Evolutionary conservation across 1,140 invertebrate genomes (phyloP).

Genomic region (Drosophila saltans): DNA sequence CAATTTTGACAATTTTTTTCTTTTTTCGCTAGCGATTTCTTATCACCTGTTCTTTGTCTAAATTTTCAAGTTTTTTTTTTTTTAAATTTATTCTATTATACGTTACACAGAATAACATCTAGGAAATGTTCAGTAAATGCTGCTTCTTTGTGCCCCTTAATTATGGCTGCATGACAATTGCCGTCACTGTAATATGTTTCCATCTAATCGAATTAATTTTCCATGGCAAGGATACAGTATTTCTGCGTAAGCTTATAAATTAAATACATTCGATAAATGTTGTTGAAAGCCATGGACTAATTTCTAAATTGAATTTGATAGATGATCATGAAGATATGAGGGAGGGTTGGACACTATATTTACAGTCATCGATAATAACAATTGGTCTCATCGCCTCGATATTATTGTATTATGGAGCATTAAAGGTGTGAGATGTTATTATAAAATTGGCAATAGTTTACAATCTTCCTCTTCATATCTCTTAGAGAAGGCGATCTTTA

Average conservation of each 20-base stretch:
- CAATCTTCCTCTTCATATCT: not conserved
- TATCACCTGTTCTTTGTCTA: too few species aligned
- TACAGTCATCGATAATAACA: conserved; percentile 19
- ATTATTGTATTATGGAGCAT: conserved; percentile 33
- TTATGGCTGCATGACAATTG: conserved; percentile 41
- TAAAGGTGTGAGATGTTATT: conserved; percentile 27
- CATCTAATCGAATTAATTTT: conserved; percentile 43
- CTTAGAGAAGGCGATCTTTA: conserved; percentile 30
- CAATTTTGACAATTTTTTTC: too few species aligned
- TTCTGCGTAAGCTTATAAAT: conserved; percentile 31
- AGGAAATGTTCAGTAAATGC: conserved; percentile 34
- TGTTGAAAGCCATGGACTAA: too few species aligned
- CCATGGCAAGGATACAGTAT: conserved; percentile 34
- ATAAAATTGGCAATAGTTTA: too few species aligned
- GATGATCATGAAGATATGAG: not conserved
- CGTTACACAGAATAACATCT: too few species aligned
- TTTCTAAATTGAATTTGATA: not conserved
- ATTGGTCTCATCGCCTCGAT: conserved; percentile 22
- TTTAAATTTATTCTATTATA: too few species aligned
- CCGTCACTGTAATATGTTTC: conserved; percentile 26
- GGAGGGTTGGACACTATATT: conserved; percentile 16
- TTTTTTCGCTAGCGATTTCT: too few species aligned
- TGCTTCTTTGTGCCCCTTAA: conserved; percentile 41
- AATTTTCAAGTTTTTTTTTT: too few species aligned
- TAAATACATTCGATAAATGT: too few species aligned